A percentile compares a stretch with the other conserved stretches of the same genome.
phyloP scores from a whole-genome alignment of 1,140 invertebrate species.

The Stegodyphus dumicola region DNA sequence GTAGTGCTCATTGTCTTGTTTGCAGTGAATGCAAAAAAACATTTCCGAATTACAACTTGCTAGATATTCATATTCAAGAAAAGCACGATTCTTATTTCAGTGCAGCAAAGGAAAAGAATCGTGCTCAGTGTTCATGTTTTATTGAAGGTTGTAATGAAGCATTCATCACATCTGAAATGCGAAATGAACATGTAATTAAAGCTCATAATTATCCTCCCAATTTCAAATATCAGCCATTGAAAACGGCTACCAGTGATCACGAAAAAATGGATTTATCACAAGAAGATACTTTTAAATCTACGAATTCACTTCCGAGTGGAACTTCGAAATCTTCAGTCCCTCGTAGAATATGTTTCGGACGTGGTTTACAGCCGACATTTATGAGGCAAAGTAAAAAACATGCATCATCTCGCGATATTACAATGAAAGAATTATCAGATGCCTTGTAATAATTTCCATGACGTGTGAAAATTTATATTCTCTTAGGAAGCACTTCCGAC shows the following conservation, averaged over 20 bases:
- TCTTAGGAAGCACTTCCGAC: too few relatives aligned
- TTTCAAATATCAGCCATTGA: conserved; percentile 30
- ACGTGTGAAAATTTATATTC: too few relatives aligned
- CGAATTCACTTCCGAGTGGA: not conserved
- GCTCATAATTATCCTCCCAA: conserved; percentile 38
- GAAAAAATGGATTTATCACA: conserved; percentile 31
- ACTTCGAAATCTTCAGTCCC: conserved; percentile 4
- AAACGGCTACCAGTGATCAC: not conserved
- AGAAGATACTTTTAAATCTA: not conserved
- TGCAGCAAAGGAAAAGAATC: conserved; percentile 24
- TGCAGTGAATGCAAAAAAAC: conserved; percentile 34
- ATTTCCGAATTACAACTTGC: conserved; percentile 30
- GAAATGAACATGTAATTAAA: conserved; percentile 22
- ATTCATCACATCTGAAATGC: not conserved
- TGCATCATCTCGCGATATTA: conserved; percentile 4
- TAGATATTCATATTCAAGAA: conserved; percentile 42
- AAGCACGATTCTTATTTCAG: conserved; percentile 31
- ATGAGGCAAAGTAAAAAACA: conserved; percentile 4
- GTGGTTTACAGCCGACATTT: conserved; percentile 32
- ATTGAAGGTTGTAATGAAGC: conserved; percentile 23
- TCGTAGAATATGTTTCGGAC: conserved; percentile 43
- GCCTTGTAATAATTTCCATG: conserved; percentile 4
- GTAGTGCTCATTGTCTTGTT: conserved; percentile 35
- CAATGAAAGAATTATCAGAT: conserved; percentile 52
- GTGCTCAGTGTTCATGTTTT: conserved; percentile 14